Evolutionary conservation across 2,797 vertebrate genomes (phyloP).

Genomic region (Crax fasciolata): DNA sequence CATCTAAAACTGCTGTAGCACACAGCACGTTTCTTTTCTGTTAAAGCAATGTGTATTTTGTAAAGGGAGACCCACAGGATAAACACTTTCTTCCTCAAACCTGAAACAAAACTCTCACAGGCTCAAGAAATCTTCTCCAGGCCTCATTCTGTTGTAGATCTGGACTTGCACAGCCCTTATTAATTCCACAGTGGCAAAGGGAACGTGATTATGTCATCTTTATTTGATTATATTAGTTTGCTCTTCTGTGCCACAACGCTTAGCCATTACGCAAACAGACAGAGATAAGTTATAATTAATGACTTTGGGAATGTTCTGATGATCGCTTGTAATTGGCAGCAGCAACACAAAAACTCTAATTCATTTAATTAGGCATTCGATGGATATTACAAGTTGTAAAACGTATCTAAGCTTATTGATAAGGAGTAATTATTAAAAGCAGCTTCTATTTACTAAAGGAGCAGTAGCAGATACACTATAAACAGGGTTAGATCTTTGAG

Average conservation of each 20-base stretch:
- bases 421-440: constrained; percentile 56
- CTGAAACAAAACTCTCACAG: not conserved
- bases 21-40: not conserved
- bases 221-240: constrained; percentile 57
- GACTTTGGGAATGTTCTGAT: constrained; percentile 56
- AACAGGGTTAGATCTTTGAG: not conserved
- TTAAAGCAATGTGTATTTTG: not conserved
- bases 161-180: not conserved
- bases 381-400: constrained; percentile 67
- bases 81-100: not conserved
- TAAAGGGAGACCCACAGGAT: not conserved
- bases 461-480: not conserved
- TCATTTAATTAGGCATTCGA: constrained; percentile 62
- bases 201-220: not conserved
- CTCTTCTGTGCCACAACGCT: not conserved
- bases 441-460: constrained; percentile 48
- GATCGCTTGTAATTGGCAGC: constrained; percentile 35
- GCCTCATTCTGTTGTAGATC: not conserved
- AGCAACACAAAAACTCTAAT: not conserved
- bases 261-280: constrained; percentile 65
- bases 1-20: not conserved
- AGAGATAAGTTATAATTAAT: constrained; percentile 70
- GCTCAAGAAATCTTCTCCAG: not conserved
- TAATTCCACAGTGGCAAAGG: constrained; percentile 5
- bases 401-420: constrained; percentile 67